Base-by-base conservation (phyloP, 2,113 vertebrate genomes). In the Sceloporus undulatus region DNA sequence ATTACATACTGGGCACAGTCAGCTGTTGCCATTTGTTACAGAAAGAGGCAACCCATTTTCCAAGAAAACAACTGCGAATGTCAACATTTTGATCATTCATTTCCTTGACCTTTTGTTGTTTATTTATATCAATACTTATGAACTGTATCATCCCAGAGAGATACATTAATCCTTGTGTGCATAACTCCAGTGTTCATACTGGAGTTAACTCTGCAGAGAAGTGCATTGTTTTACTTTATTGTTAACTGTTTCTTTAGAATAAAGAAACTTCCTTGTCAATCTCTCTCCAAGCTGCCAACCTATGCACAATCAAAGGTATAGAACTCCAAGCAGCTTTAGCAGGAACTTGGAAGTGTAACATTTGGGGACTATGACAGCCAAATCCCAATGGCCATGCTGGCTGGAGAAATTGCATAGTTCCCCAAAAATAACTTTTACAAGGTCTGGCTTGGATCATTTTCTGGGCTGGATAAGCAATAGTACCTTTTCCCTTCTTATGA, bases 11-110 rank as follows among this genome's bases (percentile, higher is more conserved):
- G 78, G 87, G 75, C 87, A 91, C 86, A 83, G 59, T 62, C 59
- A 62, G 93, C 86, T 86, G 93, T 93, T 94, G 87, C 89, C 85
- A 80, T 91, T 93, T 92, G 89, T 92, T 94, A 91, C 82, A 85
- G 90, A 76, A 70, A 42, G 18, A 86, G 74, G 74, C 40, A 77
- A 70, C 81, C 84, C 88, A 78, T 92, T 95, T 94, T 85, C 90
- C 93, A 89, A 89, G 84, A 1, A 0, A 92, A 93, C 87, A 86
- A 79, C 76, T 42, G 82, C 94, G 93, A 94, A 95, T 90, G 93
- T 94, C 92, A 86, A 82, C 23, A 21, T 56, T 87, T 79, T 87
- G 85, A 88, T 91, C 89, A 94, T 92, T 92, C 89, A 86, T 79
- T 87, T 87, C 79, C 88, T 91, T 87, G 25, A n/a, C 88, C 87